These are phyloP conservation scores for Anthoptus insignis DNA, from an alignment of 2,888 invertebrate species.

Conservation along the genomic window DNA sequence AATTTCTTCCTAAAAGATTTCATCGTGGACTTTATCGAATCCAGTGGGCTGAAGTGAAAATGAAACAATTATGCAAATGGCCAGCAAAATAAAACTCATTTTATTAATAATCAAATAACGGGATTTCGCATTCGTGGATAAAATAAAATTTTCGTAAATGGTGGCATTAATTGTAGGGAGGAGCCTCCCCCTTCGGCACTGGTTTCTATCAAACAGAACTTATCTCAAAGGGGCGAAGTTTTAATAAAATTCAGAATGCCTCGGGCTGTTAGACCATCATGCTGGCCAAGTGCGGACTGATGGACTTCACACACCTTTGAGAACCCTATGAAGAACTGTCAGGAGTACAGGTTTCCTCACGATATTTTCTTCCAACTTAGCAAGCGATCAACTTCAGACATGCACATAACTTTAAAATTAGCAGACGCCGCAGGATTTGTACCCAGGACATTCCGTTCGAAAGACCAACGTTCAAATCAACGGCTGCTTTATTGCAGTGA, in stretches of 20 bases:
- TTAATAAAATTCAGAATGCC: constrained; percentile 84
- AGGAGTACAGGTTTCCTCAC: too few relatives aligned
- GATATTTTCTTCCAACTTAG: too few relatives aligned
- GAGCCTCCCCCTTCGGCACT: constrained; percentile 55
- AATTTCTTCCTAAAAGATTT: constrained; percentile 76
- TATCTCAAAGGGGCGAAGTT: constrained; percentile 83
- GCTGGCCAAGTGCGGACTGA: too few relatives aligned
- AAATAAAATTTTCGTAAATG: constrained; percentile 82
- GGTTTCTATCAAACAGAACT: constrained; percentile 82
- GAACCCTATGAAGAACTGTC: too few relatives aligned
- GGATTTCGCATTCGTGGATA: constrained; percentile 77
- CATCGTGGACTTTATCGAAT: constrained; percentile 71
- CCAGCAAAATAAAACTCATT: constrained; percentile 84
- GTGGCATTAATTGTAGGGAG: constrained; percentile 77
- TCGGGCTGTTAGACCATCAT: constrained; percentile 66
- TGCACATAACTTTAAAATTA: too few relatives aligned
- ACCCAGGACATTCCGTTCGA: too few relatives aligned
- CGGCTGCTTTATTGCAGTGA: too few relatives aligned
- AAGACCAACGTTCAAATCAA: too few relatives aligned
- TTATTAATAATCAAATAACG: constrained; percentile 84
- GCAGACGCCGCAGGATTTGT: too few relatives aligned
- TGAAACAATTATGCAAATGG: constrained; percentile 84
- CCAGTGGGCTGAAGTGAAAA: constrained; percentile 73
- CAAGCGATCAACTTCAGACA: too few relatives aligned
- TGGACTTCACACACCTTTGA: too few relatives aligned